A percentile compares a stretch with the other conserved stretches of the same genome.
Conservation (phyloP, 2,888 invertebrate species). For the Pristionchus fissidentatus region DNA sequence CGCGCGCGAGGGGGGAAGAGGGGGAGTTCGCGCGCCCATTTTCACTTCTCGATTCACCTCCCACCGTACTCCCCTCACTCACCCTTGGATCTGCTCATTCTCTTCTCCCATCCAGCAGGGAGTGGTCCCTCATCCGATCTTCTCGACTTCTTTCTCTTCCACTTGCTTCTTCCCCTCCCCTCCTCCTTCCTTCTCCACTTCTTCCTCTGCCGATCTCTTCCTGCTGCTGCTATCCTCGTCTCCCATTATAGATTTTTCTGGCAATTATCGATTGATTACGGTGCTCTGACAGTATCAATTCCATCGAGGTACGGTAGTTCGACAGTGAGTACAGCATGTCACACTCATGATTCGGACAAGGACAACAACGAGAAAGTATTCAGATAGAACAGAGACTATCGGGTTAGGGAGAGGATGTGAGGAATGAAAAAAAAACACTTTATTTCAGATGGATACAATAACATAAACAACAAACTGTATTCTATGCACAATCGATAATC, state of each 20-base stretch:
- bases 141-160: constrained; percentile 22
- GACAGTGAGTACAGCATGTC: background rate
- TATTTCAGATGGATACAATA: background rate
- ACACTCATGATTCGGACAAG: no score
- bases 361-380: background rate
- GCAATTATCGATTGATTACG: no score
- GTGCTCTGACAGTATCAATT: background rate
- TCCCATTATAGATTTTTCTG: no score
- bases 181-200: background rate
- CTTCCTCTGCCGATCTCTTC: constrained; percentile 2
- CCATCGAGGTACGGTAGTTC: no score
- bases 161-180: background rate
- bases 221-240: constrained; percentile 9
- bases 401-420: background rate
- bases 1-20: no score
- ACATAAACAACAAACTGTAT: constrained; percentile 1
- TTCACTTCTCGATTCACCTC: no score
- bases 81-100: constrained; percentile 82
- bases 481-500: background rate
- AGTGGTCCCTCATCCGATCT: constrained; percentile 76
- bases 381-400: constrained; percentile 6
- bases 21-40: no score
- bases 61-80: background rate
- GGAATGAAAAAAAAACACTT: background rate
- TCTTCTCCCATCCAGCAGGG: constrained; percentile 93